phyloP scores from a whole-genome alignment of 1,140 invertebrate species.

The Dinoponera quadriceps region DNA sequence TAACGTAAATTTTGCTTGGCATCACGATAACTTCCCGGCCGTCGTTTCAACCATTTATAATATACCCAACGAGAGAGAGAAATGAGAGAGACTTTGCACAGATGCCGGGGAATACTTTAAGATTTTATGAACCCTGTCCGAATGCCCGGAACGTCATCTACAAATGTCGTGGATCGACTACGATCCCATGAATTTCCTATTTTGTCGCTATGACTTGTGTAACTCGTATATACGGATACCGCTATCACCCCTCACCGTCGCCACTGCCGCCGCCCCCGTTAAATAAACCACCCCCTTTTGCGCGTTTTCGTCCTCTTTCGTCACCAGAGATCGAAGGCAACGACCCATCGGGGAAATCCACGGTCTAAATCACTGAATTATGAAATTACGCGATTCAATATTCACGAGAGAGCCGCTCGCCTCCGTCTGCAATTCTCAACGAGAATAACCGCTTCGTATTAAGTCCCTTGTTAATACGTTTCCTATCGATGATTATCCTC shows the following conservation, averaged over 20 bases:
- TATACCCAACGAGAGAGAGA: background rate
- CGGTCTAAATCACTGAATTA: constrained; percentile 71
- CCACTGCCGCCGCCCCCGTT: background rate
- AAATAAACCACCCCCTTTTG: background rate
- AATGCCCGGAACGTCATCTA: background rate
- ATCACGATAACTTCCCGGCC: background rate
- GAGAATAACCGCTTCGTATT: constrained; percentile 65
- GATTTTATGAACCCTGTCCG: background rate
- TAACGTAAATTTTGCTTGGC: background rate
- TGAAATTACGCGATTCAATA: constrained; percentile 69
- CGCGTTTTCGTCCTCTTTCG: background rate
- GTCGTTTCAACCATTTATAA: background rate
- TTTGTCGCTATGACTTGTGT: constrained; percentile 1
- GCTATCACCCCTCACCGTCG: background rate
- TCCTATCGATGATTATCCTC: constrained; percentile 59
- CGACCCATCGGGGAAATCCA: constrained; percentile 66
- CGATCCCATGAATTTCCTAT: constrained; percentile 23
- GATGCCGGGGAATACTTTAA: background rate
- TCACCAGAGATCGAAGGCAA: constrained; percentile 26
- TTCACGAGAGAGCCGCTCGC: constrained; percentile 56
- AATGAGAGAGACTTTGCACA: background rate
- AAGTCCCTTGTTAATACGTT: constrained; percentile 61
- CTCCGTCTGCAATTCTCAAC: constrained; percentile 36
- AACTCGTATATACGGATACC: background rate
- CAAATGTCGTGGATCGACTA: background rate